Evolutionary conservation across 2,797 vertebrate genomes (phyloP).

Genomic region (Tachyglossus aculeatus): DNA sequence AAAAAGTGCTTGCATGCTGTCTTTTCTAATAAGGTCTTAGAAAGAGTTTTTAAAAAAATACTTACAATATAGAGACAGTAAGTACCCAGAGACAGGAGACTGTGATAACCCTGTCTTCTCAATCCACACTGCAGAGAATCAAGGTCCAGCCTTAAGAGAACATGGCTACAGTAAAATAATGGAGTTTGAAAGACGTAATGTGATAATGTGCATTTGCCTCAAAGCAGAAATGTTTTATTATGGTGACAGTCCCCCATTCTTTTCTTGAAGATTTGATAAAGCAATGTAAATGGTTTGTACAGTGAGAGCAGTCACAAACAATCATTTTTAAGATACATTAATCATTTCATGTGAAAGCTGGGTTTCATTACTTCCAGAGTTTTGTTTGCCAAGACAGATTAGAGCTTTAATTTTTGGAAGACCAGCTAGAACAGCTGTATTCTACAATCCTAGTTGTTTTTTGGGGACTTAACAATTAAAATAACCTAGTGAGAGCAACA

Average conservation of each 20-base stretch:
- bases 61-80: no score
- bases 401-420: slow-evolving; percentile 31
- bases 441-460: slow-evolving; percentile 29
- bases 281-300: neutral
- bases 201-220: neutral
- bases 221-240: neutral
- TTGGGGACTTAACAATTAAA: neutral
- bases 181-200: neutral
- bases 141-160: neutral
- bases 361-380: slow-evolving; percentile 10
- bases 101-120: no score
- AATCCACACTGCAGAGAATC: neutral
- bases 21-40: no score
- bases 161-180: neutral
- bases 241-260: neutral
- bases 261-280: neutral
- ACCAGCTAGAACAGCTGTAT: slow-evolving; percentile 1
- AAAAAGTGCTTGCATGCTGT: no score
- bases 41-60: no score
- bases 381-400: neutral
- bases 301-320: neutral
- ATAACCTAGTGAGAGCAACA: neutral
- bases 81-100: no score
- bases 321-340: neutral
- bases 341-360: neutral